Evolutionary conservation across 2,888 invertebrate genomes (phyloP).

Genomic region (Eupelmus urozonus): DNA sequence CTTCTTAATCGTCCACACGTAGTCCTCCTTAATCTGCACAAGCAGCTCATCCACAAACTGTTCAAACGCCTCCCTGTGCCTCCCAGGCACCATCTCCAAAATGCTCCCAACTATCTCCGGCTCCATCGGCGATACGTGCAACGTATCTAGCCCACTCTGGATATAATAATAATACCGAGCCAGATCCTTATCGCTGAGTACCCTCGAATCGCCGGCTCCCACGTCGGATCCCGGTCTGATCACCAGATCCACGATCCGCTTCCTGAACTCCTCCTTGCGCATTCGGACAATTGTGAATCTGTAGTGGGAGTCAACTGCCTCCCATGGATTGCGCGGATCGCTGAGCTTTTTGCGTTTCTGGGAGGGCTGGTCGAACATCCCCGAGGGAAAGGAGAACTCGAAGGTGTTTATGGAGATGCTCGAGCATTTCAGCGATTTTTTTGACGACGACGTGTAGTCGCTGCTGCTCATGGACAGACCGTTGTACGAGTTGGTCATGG

Average conservation of each 20-base stretch:
- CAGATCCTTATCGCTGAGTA: constrained; percentile 83
- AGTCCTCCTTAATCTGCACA: constrained; percentile 90
- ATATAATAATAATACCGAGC: constrained; percentile 93
- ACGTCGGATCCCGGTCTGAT: constrained; percentile 78
- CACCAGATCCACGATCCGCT: constrained; percentile 87
- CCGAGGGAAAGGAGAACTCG: constrained; percentile 34
- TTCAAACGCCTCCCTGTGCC: constrained; percentile 81
- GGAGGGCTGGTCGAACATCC: not conserved
- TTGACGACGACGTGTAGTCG: too few species aligned
- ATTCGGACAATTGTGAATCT: constrained; percentile 39
- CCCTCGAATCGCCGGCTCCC: constrained; percentile 74
- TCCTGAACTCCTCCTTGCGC: constrained; percentile 89
- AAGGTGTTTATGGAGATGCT: not conserved
- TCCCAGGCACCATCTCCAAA: constrained; percentile 82
- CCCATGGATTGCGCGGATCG: not conserved
- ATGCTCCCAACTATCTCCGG: constrained; percentile 84
- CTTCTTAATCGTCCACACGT: constrained; percentile 91
- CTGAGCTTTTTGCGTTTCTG: constrained; percentile 19
- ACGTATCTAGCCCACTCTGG: constrained; percentile 92
- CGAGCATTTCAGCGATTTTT: not conserved
- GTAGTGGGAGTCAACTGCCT: not conserved
- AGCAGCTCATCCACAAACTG: constrained; percentile 81
- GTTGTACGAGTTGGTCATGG: too few species aligned
- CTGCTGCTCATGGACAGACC: too few species aligned
- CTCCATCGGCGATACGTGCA: constrained; percentile 91